Base-by-base conservation (phyloP, 2,113 vertebrate genomes). In the Asarcornis scutulata region DNA sequence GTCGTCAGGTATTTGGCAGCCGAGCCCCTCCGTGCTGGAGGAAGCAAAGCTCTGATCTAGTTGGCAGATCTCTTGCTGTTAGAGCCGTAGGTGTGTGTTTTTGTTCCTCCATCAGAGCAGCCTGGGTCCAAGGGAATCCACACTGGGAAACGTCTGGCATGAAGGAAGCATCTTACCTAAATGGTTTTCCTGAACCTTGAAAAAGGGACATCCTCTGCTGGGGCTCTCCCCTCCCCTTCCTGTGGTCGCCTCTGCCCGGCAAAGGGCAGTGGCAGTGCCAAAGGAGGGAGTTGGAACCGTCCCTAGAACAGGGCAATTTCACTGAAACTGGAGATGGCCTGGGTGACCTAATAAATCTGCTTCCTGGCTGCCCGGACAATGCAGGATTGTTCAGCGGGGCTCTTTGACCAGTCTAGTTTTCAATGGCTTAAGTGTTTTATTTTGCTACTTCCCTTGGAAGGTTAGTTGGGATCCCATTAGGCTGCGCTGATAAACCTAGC, bases 361-460 rank as follows among this genome's bases (percentile, higher is more conserved):
- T 86, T 95, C 95, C 93, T 94, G 91, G 88, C 95, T 94, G 64
- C 68, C 76, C 42, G 66, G 85, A 95, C 93, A 96, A 88, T 95
- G 85, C 3, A 0, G 58, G 79, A 92, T 94, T 92, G 91, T 95
- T 96, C 83, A 55, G 76, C 29, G 2, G 18, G 31, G 52, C 72
- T 95, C 91, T 97, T 93, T 93, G 91, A 97, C 73, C 72, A 42
- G 53, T 75, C 87, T 81, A 36, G 56, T 83, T 92, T 84, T 94
- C 92, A 93, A 88, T 96, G 80, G 73, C 86, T 93, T 50, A 96
- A 95, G 90, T 93, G 93, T 88, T 93, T 96, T 94, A 88, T 88
- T 96, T 89, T 88, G 83, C 72, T 91, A 67, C 93, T 94, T 88
- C 76, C 21, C 68, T 88, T 86, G 88, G 91, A 90, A 91, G 85